phyloP scores from a whole-genome alignment of 1,140 invertebrate species.

The Nebria ingens region DNA sequence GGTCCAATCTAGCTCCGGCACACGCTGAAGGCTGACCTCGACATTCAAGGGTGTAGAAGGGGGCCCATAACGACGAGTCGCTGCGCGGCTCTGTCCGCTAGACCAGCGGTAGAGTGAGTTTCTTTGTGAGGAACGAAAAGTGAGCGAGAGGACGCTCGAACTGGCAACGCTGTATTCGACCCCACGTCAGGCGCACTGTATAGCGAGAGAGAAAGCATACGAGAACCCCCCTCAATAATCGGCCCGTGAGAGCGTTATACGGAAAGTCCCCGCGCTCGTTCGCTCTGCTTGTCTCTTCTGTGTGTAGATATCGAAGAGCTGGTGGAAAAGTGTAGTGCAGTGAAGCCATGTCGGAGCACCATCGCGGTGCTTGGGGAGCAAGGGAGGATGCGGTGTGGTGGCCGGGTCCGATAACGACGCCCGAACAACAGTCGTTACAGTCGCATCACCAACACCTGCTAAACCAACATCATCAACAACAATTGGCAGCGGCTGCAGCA shows the following conservation, averaged over 20 bases:
- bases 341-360: slow-evolving; percentile 31
- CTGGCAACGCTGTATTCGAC: slow-evolving; percentile 11
- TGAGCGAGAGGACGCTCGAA: not conserved
- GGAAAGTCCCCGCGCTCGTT: slow-evolving; percentile 4
- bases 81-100: not conserved
- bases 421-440: slow-evolving; percentile 42
- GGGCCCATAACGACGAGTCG: not conserved
- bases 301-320: slow-evolving; percentile 8
- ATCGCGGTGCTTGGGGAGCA: slow-evolving; percentile 48
- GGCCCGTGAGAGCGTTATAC: not conserved
- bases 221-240: not conserved
- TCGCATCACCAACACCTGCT: slow-evolving; percentile 39
- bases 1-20: not conserved
- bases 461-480: slow-evolving; percentile 39
- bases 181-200: slow-evolving; percentile 9
- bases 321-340: not conserved
- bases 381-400: slow-evolving; percentile 51
- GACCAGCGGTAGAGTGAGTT: not conserved
- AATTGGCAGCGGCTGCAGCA: slow-evolving; percentile 37
- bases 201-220: not conserved
- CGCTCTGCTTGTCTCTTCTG: not conserved
- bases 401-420: slow-evolving; percentile 40
- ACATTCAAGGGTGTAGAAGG: slow-evolving; percentile 12
- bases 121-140: not conserved
- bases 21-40: slow-evolving; percentile 9